phyloP scores from a whole-genome alignment of 2,113 vertebrate species.

The Aegypius monachus region DNA sequence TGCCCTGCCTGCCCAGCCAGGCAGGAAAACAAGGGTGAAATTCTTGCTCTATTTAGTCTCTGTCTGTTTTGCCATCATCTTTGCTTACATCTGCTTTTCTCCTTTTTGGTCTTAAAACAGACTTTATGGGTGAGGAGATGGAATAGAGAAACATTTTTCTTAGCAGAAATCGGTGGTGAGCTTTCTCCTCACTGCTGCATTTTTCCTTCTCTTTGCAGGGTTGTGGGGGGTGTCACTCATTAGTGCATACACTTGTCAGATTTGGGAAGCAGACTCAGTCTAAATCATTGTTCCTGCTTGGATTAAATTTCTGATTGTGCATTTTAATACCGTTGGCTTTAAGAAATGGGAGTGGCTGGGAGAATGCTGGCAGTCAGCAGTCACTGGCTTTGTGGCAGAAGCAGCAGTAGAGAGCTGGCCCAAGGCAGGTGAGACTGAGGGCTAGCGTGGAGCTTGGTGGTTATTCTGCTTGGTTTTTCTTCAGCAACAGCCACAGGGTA shows the following conservation, averaged over 20 bases:
- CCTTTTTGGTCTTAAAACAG: background rate
- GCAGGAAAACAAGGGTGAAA: background rate
- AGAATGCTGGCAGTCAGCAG: background rate
- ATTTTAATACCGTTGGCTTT: background rate
- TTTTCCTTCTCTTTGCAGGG: background rate
- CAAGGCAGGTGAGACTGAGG: background rate
- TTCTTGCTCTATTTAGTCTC: background rate
- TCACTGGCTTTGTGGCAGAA: background rate
- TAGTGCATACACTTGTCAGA: background rate
- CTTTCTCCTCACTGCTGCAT: background rate
- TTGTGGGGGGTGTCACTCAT: background rate
- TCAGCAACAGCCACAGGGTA: background rate
- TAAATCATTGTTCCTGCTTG: background rate
- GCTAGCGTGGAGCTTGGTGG: background rate
- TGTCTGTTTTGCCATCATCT: background rate
- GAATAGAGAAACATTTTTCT: background rate
- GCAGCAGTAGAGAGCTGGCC: background rate
- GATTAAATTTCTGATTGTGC: background rate
- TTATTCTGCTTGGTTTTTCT: background rate
- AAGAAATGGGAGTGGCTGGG: background rate
- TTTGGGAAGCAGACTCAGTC: background rate
- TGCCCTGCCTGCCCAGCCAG: background rate
- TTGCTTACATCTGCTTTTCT: background rate
- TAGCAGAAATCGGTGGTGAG: background rate
- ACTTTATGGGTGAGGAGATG: background rate